A percentile compares a stretch with the other conserved stretches of the same genome.
Evolutionary conservation across 2,113 vertebrate genomes (phyloP).

Genomic region (Neogobius melanostomus): DNA sequence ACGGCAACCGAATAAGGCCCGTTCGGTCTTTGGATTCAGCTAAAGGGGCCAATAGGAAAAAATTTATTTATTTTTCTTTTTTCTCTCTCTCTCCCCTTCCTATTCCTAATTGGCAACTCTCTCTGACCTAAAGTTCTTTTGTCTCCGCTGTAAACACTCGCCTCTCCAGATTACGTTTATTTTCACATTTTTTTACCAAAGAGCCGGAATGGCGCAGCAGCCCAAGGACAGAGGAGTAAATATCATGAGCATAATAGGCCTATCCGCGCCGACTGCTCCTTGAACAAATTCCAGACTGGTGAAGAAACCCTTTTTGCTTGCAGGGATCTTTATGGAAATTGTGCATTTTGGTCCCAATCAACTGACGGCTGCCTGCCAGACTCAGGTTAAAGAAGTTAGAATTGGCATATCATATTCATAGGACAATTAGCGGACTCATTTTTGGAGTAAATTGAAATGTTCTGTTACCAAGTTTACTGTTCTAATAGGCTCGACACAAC

Average conservation of each 20-base stretch:
- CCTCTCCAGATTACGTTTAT: conserved; percentile 68
- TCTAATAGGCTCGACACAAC: too few relatives aligned
- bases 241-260: conserved; percentile 50
- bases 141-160: conserved; percentile 76
- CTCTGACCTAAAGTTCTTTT: conserved; percentile 88
- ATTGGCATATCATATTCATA: too few relatives aligned
- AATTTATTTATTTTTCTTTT: conserved; percentile 44
- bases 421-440: too few relatives aligned
- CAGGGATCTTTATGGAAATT: conserved; percentile 39
- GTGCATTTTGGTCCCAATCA: conserved; percentile 18
- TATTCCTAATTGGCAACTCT: conserved; percentile 92
- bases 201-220: conserved; percentile 47
- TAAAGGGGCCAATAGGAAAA: conserved; percentile 82
- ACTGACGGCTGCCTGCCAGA: conserved; percentile 17
- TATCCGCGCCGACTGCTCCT: conserved; percentile 45
- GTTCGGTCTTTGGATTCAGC: conserved; percentile 83
- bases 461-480: too few relatives aligned
- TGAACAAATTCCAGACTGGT: conserved; percentile 46
- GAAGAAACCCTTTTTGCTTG: conserved; percentile 38
- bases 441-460: too few relatives aligned
- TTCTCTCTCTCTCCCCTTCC: conserved; percentile 55
- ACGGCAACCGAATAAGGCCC: conserved; percentile 93
- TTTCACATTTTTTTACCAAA: conserved; percentile 61
- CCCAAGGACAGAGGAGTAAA: conserved; percentile 63
- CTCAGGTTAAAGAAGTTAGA: too few relatives aligned